Conservation (phyloP, 2,888 invertebrate species). For the Cryptophagus acutangulus region DNA sequence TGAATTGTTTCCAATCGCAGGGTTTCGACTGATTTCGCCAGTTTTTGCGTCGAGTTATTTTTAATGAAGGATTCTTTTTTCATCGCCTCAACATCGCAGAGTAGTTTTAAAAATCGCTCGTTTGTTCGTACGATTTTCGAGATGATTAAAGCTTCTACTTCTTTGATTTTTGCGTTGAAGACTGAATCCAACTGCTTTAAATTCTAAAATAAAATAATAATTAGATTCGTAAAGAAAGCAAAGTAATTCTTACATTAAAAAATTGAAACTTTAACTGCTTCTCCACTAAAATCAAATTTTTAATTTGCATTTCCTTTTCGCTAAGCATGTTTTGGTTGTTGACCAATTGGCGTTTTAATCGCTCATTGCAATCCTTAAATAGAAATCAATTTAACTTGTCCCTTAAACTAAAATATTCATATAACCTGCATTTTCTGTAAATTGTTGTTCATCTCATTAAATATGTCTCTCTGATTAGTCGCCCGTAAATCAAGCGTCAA, state of each 20-base stretch:
- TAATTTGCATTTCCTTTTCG: constrained; percentile 33
- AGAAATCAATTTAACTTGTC: constrained; percentile 14
- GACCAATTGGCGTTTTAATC: constrained; percentile 34
- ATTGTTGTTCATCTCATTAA: constrained; percentile 40
- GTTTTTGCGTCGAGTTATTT: constrained; percentile 28
- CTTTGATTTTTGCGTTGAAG: constrained; percentile 15
- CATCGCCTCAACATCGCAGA: constrained; percentile 32
- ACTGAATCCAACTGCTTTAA: constrained; percentile 17
- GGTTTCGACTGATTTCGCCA: constrained; percentile 37
- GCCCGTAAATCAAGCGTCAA: constrained; percentile 38
- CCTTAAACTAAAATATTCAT: constrained; percentile 4
- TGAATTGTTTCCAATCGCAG: constrained; percentile 36
- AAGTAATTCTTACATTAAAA: constrained; percentile 6
- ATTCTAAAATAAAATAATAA: constrained; percentile 16
- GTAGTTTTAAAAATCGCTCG: constrained; percentile 30
- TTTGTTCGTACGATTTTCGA: constrained; percentile 24
- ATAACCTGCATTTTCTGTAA: constrained; percentile 36
- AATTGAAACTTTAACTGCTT: constrained; percentile 23
- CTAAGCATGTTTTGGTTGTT: constrained; percentile 13
- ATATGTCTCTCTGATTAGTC: constrained; percentile 43
- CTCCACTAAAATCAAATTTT: constrained; percentile 11
- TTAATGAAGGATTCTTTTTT: constrained; percentile 33
- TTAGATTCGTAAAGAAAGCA: constrained; percentile 1
- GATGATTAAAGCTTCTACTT: constrained; percentile 18
- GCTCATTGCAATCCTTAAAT: constrained; percentile 32